phyloP scores from a whole-genome alignment of 2,113 vertebrate genomes.

The Cynopterus brachyotis region DNA sequence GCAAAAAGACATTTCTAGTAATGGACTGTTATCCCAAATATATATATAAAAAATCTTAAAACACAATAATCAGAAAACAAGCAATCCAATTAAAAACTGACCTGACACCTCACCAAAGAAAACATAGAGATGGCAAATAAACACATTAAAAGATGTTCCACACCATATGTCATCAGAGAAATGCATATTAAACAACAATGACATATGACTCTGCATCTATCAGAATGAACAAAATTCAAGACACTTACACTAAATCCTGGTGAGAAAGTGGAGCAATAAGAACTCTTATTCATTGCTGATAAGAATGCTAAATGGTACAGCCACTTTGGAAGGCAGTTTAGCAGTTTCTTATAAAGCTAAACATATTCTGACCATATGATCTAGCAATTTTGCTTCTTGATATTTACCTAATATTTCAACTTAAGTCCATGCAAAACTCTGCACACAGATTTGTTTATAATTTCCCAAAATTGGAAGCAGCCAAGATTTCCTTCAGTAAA shows the following conservation, averaged over 20 bases:
- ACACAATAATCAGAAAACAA: background rate
- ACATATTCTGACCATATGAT: background rate
- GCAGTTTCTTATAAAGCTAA: background rate
- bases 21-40: background rate
- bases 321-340: background rate
- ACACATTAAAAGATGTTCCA: background rate
- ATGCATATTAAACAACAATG: background rate
- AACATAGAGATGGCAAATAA: background rate
- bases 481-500: too few relatives aligned
- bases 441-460: background rate
- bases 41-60: background rate
- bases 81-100: background rate
- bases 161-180: background rate
- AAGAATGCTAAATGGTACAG: background rate
- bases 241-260: background rate
- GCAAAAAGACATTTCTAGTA: background rate
- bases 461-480: too few relatives aligned
- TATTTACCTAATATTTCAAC: too few relatives aligned
- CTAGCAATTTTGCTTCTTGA: background rate
- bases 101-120: background rate
- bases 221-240: background rate
- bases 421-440: background rate
- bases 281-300: background rate
- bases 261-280: background rate
- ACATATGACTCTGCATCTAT: background rate